These are phyloP conservation scores for Rhynchopsitta pachyrhyncha DNA, from an alignment of 2,113 vertebrate genomes.

Conservation along the genomic window DNA sequence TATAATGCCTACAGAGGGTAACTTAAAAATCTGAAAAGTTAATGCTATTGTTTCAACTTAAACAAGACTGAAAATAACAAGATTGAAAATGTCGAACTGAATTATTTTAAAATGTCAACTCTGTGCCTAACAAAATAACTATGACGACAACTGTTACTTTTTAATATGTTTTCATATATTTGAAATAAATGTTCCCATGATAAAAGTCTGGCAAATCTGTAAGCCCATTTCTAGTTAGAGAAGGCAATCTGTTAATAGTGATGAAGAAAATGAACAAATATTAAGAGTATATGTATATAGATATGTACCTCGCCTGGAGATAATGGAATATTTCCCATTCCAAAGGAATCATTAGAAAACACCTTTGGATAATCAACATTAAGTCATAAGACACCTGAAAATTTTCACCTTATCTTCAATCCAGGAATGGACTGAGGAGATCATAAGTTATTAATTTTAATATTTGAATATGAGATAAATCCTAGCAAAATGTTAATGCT, in stretches of 20 bases:
- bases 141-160: not conserved
- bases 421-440: not conserved
- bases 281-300: not conserved
- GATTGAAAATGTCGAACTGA: not conserved
- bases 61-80: not conserved
- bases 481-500: not conserved
- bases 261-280: not conserved
- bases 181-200: not conserved
- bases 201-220: not conserved
- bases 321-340: not conserved
- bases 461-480: not conserved
- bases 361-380: not conserved
- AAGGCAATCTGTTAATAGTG: not conserved
- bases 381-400: not conserved
- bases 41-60: not conserved
- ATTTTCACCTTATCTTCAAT: not conserved
- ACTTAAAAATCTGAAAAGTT: not conserved
- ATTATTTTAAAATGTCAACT: not conserved
- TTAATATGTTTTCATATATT: not conserved
- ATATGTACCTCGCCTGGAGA: not conserved
- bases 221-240: not conserved
- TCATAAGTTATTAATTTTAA: not conserved
- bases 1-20: conserved; percentile 15
- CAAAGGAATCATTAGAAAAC: not conserved
- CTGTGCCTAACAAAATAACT: not conserved